phyloP scores from a whole-genome alignment of 2,888 invertebrate genomes.

The Diachrysia chrysitis region DNA sequence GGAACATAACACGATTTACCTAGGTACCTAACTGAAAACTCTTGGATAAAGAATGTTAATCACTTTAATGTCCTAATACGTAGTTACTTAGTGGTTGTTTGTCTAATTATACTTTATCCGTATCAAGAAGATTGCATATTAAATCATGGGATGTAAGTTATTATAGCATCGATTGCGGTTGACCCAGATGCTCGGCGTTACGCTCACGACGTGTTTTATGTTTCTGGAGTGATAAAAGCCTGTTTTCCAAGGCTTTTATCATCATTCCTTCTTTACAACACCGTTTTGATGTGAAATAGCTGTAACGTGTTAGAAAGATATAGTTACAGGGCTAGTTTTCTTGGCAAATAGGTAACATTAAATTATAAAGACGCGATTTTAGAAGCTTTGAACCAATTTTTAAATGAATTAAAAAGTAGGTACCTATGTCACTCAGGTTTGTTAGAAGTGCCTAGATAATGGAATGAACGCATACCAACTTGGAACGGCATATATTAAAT shows the following conservation, averaged over 20 bases:
- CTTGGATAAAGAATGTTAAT: too few relatives aligned
- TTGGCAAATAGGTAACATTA: too few relatives aligned
- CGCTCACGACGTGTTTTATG: conserved; percentile 58
- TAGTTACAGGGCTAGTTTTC: conserved; percentile 36
- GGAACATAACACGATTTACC: background rate
- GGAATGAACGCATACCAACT: conserved; percentile 4
- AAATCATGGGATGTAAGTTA: conserved; percentile 57
- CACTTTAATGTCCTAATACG: background rate
- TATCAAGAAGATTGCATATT: conserved; percentile 52
- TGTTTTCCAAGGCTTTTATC: conserved; percentile 20
- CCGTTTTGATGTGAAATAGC: conserved; percentile 53
- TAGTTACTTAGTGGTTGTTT: background rate
- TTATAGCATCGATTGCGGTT: conserved; percentile 62
- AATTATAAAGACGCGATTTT: too few relatives aligned
- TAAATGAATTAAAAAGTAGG: too few relatives aligned
- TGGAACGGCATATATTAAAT: conserved; percentile 16
- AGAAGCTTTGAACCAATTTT: too few relatives aligned
- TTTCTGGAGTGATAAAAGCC: conserved; percentile 53
- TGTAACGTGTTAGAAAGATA: conserved; percentile 39
- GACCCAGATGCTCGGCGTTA: conserved; percentile 64
- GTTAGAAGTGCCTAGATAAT: background rate
- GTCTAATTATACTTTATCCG: conserved; percentile 11
- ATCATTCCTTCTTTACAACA: conserved; percentile 42
- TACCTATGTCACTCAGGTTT: background rate
- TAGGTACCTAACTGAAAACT: too few relatives aligned